phyloP scores from a whole-genome alignment of 2,888 invertebrate genomes.

The Sphaeridia pumilis region DNA sequence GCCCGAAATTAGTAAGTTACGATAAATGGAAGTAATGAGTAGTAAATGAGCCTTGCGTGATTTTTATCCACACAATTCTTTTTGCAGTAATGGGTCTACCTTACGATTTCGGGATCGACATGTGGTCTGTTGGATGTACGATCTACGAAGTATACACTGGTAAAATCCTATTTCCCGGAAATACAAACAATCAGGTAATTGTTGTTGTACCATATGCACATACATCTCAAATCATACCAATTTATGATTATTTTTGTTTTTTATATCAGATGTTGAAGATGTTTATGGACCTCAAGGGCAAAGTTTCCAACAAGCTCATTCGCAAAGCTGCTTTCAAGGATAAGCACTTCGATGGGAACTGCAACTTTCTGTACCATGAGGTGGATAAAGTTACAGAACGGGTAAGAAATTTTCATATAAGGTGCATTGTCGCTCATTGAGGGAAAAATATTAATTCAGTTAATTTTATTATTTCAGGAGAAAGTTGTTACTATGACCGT shows the following conservation, averaged over 20 bases:
- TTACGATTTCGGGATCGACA: constrained; percentile 95
- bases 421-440: background rate
- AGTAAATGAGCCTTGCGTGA: too few relatives aligned
- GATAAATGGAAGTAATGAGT: too few relatives aligned
- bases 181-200: constrained; percentile 84
- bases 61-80: too few relatives aligned
- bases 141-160: constrained; percentile 97
- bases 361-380: constrained; percentile 93
- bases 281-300: constrained; percentile 97
- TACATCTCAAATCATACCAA: background rate
- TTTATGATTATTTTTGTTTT: constrained; percentile 14
- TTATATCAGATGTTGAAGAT: constrained; percentile 92
- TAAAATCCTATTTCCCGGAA: constrained; percentile 93
- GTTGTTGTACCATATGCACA: background rate
- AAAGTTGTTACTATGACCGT: constrained; percentile 86
- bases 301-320: constrained; percentile 92
- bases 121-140: constrained; percentile 98
- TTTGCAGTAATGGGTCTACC: constrained; percentile 74
- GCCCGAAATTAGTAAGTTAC: constrained; percentile 87
- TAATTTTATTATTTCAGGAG: too few relatives aligned
- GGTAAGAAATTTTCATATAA: constrained; percentile 52
- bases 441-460: too few relatives aligned
- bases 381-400: constrained; percentile 95
- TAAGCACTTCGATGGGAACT: constrained; percentile 90
- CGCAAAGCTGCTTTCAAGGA: constrained; percentile 89